Base-by-base conservation (phyloP, 2,888 invertebrate genomes). In the Dasysyrphus tricinctus region DNA sequence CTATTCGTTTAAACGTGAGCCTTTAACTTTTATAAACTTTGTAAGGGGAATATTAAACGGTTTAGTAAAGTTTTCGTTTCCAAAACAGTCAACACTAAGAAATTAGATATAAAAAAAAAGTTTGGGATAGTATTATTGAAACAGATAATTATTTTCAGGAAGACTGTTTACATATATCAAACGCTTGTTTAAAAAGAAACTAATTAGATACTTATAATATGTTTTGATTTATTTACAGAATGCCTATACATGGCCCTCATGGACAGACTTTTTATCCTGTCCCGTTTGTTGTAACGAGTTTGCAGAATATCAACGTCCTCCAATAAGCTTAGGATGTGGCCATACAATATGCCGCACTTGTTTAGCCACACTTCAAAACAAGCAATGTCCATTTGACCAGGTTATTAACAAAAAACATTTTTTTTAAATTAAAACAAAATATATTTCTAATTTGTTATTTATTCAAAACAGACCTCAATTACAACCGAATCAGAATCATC, bases 221-320 rank as follows among this genome's bases (percentile, higher is more conserved):
- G 0, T 37, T 59, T 19, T 12, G 4, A 8, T 39, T 19, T 24
- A 1, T 24, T 90, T 89, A 44, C 91, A 97, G 97, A 96, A 97
- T 97, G 97, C 97, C 97, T 94, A 97, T 97, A 94, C 97, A 97
- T 97, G 97, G 95, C 98, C 96, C 93, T 97, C 96, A 95, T 98
- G 98, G 98, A 97, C 97, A 94, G 98, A 98, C 94, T 98, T 97
- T 94, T 95, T 98, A 93, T 97, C 97, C 93, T 98, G 98, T 95
- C 98, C 98, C 90, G 96, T 98, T 91, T 98, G 98, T 94, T 97
- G 96, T 94, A 97, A 97, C 94, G 96, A 97, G 92, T 98, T 98
- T 93, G 97, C 97, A 93, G 95, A 95, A 89, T 95, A 95, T 89
- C 94, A 95, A 89, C 96, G 97, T 90, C 95, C 96, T 91, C 98